Evolutionary conservation across 2,113 vertebrate species (phyloP).

Genomic region (Petroica traversi): DNA sequence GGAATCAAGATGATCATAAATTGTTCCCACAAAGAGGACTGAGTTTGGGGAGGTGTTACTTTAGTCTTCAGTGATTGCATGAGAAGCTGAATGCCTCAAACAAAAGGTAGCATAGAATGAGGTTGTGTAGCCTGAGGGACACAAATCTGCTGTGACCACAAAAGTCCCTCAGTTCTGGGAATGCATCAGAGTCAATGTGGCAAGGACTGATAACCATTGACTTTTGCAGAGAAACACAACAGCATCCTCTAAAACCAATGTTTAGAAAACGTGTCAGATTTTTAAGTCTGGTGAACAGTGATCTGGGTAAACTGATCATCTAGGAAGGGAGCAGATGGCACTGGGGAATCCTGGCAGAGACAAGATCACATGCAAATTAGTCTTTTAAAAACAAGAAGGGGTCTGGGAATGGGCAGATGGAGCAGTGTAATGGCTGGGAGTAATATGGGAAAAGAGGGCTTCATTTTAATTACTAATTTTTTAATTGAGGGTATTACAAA

Average conservation of each 20-base stretch:
- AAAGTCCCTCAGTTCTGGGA: not conserved
- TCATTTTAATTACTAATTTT: constrained; percentile 60
- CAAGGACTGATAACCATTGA: not conserved
- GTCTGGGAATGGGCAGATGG: constrained; percentile 48
- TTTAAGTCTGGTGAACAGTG: not conserved
- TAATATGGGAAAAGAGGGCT: constrained; percentile 9
- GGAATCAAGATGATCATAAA: not conserved
- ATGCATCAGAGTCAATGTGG: not conserved
- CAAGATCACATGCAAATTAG: constrained; percentile 34
- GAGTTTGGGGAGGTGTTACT: not conserved
- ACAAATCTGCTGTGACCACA: not conserved
- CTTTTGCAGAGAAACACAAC: not conserved
- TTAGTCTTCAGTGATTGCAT: not conserved
- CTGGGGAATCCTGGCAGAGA: constrained; percentile 35
- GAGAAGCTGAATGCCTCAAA: not conserved
- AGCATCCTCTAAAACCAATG: not conserved
- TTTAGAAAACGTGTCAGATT: not conserved
- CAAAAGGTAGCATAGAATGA: not conserved
- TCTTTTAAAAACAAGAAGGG: constrained; percentile 16
- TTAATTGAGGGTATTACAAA: constrained; percentile 29
- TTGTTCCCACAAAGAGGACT: not conserved
- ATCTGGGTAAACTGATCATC: not conserved
- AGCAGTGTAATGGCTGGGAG: not conserved
- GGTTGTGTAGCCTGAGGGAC: not conserved
- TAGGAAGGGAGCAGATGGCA: constrained; percentile 45